These are phyloP conservation scores for Stenchaetothrips biformis DNA, from an alignment of 2,888 invertebrate genomes.

Conservation along the genomic window DNA sequence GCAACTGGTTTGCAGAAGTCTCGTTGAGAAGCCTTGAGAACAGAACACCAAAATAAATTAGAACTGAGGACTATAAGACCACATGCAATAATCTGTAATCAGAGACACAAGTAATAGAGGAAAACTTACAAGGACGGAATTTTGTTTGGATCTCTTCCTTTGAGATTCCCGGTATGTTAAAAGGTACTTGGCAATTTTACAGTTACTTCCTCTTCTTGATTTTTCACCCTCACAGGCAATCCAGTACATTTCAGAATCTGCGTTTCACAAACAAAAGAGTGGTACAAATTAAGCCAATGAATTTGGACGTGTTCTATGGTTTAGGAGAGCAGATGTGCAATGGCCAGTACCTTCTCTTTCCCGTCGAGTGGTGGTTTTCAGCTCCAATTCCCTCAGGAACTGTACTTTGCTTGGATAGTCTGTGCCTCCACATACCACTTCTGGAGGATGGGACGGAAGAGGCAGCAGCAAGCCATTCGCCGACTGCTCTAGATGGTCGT, in stretches of 20 bases:
- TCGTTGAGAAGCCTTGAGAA: background rate
- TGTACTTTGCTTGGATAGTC: slow-evolving; percentile 54
- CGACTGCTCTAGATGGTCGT: slow-evolving; percentile 40
- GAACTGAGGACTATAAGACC: background rate
- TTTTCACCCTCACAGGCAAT: slow-evolving; percentile 7
- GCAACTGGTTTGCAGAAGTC: background rate
- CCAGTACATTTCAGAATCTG: background rate
- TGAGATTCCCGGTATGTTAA: background rate
- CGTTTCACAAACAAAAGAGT: slow-evolving; percentile 31
- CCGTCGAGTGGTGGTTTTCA: slow-evolving; percentile 52
- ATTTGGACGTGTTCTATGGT: background rate
- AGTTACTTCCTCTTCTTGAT: background rate
- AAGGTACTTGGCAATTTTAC: background rate
- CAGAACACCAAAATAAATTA: background rate
- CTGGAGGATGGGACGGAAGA: slow-evolving; percentile 50
- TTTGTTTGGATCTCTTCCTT: background rate
- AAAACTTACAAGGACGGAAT: background rate
- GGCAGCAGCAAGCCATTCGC: slow-evolving; percentile 47
- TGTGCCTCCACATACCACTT: slow-evolving; percentile 46
- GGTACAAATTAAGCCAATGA: slow-evolving; percentile 20
- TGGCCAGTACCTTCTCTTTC: slow-evolving; percentile 54
- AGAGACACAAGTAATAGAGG: background rate
- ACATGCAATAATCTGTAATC: background rate
- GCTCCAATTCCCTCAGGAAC: slow-evolving; percentile 56
- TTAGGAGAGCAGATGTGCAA: background rate